phyloP scores from a whole-genome alignment of 2,797 vertebrate species.

The Miichthys miiuy region DNA sequence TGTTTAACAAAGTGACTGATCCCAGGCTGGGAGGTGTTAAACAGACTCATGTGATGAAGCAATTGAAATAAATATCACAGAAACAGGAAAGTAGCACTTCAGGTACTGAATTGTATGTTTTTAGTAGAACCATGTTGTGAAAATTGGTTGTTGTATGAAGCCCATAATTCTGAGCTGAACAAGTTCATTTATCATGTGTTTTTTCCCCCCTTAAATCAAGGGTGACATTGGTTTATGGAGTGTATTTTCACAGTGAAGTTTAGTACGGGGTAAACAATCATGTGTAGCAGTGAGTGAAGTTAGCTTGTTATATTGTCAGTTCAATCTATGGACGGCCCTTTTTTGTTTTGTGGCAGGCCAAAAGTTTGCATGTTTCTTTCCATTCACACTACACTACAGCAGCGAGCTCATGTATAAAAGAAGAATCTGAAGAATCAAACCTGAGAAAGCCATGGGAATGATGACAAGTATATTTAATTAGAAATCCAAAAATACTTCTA shows the following conservation, averaged over 20 bases:
- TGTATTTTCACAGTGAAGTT: background rate
- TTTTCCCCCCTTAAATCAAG: background rate
- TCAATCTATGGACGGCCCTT: background rate
- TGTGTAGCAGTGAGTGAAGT: slow-evolving; percentile 21
- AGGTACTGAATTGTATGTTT: background rate
- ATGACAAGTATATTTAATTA: no score
- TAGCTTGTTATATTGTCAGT: slow-evolving; percentile 50
- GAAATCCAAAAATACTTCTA: no score
- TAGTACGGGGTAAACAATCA: background rate
- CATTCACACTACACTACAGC: slow-evolving; percentile 6
- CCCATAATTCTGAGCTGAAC: background rate
- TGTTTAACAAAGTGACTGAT: slow-evolving; percentile 9
- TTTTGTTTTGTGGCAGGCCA: slow-evolving; percentile 5
- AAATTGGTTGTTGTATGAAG: background rate
- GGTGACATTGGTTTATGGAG: background rate
- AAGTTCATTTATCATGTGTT: background rate
- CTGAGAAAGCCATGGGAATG: no score
- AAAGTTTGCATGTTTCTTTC: slow-evolving; percentile 54
- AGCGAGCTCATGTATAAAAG: slow-evolving; percentile 8
- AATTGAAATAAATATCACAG: background rate
- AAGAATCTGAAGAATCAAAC: no score
- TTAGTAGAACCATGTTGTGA: background rate
- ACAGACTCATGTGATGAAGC: background rate
- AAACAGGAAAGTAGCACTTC: slow-evolving; percentile 3
- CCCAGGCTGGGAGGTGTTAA: background rate